Conservation (phyloP, 2,113 vertebrate genomes). For the Paradisaea rubra region DNA sequence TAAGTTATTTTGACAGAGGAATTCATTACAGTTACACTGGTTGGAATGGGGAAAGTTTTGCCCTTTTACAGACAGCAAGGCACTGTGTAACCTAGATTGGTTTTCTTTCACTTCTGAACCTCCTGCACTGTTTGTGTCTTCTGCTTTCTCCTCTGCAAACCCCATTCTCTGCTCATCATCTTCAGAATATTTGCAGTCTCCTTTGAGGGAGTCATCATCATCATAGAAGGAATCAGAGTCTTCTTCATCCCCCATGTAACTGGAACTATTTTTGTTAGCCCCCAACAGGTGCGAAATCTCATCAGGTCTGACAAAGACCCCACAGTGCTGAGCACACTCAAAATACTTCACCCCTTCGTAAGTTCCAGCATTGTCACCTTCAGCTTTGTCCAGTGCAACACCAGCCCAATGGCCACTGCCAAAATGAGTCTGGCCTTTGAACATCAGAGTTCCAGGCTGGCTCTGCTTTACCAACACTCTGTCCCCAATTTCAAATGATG, state of each 20-base stretch:
- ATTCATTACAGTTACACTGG: background rate
- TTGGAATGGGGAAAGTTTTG: background rate
- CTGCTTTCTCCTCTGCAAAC: background rate
- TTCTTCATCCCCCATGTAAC: background rate
- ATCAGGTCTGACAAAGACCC: slow-evolving; percentile 56
- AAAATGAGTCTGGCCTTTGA: slow-evolving; percentile 18
- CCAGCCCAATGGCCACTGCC: slow-evolving; percentile 53
- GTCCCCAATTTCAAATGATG: slow-evolving; percentile 23
- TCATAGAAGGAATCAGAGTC: background rate
- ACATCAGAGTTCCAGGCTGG: slow-evolving; percentile 39
- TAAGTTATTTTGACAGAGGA: background rate
- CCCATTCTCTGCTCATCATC: background rate
- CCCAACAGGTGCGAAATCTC: slow-evolving; percentile 46
- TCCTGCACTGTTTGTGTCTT: background rate
- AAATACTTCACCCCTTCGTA: slow-evolving; percentile 53
- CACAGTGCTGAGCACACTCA: slow-evolving; percentile 36
- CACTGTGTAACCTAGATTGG: background rate
- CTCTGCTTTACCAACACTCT: slow-evolving; percentile 52
- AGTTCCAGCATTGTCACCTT: slow-evolving; percentile 32
- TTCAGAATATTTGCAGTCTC: background rate
- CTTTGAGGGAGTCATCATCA: background rate
- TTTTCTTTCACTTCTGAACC: background rate
- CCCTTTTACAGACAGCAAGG: background rate
- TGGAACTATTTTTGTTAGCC: background rate
- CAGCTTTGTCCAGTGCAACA: slow-evolving; percentile 44